Conservation (phyloP, 2,113 vertebrate species). For the Cichladusa arquata region DNA sequence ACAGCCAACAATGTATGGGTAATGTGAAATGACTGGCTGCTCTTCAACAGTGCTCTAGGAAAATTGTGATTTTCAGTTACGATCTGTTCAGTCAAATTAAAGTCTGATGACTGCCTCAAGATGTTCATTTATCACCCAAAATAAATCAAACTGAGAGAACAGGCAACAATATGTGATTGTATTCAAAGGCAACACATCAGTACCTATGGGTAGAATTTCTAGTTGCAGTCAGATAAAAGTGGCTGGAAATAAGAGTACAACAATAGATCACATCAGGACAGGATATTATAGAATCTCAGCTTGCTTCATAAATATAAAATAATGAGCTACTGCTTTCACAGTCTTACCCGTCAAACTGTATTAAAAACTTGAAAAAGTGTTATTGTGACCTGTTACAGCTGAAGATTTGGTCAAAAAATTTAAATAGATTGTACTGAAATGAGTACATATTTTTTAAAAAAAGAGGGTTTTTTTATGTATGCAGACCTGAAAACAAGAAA, state of each 20-base stretch:
- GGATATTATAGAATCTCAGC: constrained; percentile 57
- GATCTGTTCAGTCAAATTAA: constrained; percentile 61
- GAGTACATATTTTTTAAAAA: not conserved
- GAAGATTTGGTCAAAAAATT: not conserved
- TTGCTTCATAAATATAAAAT: constrained; percentile 47
- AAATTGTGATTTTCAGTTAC: constrained; percentile 51
- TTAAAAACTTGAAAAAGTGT: not conserved
- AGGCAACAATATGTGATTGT: constrained; percentile 29
- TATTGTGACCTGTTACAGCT: not conserved
- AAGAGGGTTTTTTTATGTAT: not conserved
- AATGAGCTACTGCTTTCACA: not conserved
- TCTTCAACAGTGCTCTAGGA: not conserved
- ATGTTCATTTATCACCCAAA: constrained; percentile 50
- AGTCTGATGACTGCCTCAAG: constrained; percentile 47
- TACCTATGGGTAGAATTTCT: constrained; percentile 36
- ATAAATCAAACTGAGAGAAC: constrained; percentile 35
- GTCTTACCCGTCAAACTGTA: not conserved
- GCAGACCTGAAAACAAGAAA: not conserved
- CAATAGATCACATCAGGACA: constrained; percentile 47
- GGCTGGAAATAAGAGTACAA: constrained; percentile 47
- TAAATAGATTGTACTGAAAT: not conserved
- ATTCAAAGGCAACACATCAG: constrained; percentile 25
- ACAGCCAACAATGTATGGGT: not conserved
- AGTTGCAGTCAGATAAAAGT: constrained; percentile 48
- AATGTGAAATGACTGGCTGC: constrained; percentile 36